Base-by-base conservation (phyloP, 2,888 invertebrate species). In the Drosophila helvetica region DNA sequence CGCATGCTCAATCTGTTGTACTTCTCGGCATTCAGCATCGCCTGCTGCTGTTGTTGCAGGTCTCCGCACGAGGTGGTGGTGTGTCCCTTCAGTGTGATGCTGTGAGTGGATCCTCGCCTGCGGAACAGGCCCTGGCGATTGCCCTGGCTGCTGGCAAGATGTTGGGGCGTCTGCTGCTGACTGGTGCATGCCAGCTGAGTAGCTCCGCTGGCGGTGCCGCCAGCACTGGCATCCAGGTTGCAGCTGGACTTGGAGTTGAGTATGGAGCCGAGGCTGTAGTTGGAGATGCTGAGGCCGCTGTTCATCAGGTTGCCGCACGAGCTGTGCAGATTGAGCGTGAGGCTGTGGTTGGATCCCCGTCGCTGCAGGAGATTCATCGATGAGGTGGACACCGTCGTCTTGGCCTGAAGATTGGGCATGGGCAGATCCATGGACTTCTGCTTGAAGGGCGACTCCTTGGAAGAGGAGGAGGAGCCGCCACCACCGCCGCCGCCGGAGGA, bases 321-420 rank as follows among this genome's bases (percentile, higher is more conserved):
- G 42, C 94, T 93, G 82, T 94, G 91, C 27, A 92, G 75, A 79
- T 94, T 94, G 2, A 94, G 85, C 79, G 94, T 94, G 18, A 94
- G 84, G 79, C 94, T 94, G 80, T 94, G 94, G 80, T 94, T 94
- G 0, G 94, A 94, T 52, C 94, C 94, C 18, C 94, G 92, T 67
- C 94, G 92, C 67, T 94, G 94, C 47, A 94, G 87, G 9, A 93
- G 86, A 69, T 88, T 90, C 63, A 88, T 90, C 10, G 90, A 80
- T 7, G 88, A 86, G 4, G 79, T 78, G 15, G 84, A 75, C 3
- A 68, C 74, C 10, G 77, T 75, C 9, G 67, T 74, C 42, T 79
- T 80, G 10, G 70, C 38, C 42, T 70, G 79, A 27, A 70, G 46
- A 10, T 70, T 19, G 1, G 69, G 69, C 69, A 69, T 68, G n/a